Percentiles rank a stretch among this genome's conserved stretches.
Evolutionary conservation across 2,113 vertebrate genomes (phyloP).

Genomic region (Cathartes aura): DNA sequence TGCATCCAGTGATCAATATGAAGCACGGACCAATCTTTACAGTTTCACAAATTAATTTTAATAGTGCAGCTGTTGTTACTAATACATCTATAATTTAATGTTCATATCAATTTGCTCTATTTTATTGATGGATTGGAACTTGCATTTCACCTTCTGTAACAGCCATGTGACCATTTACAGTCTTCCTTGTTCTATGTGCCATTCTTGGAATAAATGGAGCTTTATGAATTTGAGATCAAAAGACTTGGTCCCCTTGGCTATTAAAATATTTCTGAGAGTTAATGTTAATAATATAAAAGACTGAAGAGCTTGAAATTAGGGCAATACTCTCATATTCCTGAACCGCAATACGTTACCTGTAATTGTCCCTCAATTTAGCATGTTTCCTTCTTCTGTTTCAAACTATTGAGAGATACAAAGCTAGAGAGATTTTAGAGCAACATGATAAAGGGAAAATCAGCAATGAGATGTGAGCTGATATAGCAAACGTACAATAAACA

Average conservation of each 20-base stretch:
- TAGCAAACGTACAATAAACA: neutral
- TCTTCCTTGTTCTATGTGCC: neutral
- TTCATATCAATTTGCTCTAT: neutral
- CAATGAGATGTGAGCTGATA: neutral
- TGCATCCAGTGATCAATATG: neutral
- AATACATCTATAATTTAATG: neutral
- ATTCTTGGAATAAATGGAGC: neutral
- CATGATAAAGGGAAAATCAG: neutral
- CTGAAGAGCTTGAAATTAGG: neutral
- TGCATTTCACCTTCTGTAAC: neutral
- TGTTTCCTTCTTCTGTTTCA: neutral
- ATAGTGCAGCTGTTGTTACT: neutral
- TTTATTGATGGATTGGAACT: neutral
- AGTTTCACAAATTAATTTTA: neutral
- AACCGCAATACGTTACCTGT: neutral
- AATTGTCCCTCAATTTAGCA: neutral
- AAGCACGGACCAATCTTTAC: neutral
- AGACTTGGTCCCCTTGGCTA: neutral
- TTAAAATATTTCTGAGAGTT: neutral
- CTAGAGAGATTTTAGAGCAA: neutral
- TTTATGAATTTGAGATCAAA: neutral
- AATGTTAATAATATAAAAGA: neutral
- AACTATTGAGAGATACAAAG: neutral
- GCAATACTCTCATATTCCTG: neutral
- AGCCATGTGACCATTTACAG: neutral